These are phyloP conservation scores for Ibycter americanus DNA, from an alignment of 2,797 vertebrate species.

Conservation along the genomic window DNA sequence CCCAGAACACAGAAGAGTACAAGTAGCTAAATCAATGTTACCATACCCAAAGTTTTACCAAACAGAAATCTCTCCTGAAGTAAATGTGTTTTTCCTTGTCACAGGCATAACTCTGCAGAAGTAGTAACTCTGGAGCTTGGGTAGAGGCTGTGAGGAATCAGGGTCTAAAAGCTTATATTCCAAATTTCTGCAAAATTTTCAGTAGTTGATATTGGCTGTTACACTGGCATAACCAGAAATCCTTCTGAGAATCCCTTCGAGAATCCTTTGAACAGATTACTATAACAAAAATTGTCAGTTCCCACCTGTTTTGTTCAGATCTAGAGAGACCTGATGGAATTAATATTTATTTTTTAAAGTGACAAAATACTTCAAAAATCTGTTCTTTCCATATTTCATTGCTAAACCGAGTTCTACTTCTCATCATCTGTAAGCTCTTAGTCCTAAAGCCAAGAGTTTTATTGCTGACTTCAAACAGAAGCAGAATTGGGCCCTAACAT, in stretches of 20 bases:
- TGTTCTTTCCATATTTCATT: background rate
- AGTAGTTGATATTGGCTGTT: background rate
- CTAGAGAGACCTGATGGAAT: background rate
- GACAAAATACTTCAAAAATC: background rate
- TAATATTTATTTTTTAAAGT: background rate
- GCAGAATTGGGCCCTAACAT: slow-evolving; percentile 22
- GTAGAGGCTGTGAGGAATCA: background rate
- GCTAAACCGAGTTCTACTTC: background rate
- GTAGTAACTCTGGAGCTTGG: background rate
- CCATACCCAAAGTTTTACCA: background rate
- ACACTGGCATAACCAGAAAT: background rate
- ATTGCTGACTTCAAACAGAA: slow-evolving; percentile 55
- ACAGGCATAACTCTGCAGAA: background rate
- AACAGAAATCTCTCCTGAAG: background rate
- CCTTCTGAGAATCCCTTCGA: background rate
- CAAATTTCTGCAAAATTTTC: background rate
- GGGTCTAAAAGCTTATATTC: background rate
- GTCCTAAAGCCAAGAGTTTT: slow-evolving; percentile 23
- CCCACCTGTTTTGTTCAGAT: background rate
- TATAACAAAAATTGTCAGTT: background rate
- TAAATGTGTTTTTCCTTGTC: background rate
- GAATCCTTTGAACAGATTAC: background rate
- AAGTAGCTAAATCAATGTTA: background rate
- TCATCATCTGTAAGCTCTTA: slow-evolving; percentile 51
- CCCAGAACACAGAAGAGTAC: background rate